Evolutionary conservation across 35 echinoderm and acorn worm genomes (phyloP).

Genomic region (Patiria miniata): DNA sequence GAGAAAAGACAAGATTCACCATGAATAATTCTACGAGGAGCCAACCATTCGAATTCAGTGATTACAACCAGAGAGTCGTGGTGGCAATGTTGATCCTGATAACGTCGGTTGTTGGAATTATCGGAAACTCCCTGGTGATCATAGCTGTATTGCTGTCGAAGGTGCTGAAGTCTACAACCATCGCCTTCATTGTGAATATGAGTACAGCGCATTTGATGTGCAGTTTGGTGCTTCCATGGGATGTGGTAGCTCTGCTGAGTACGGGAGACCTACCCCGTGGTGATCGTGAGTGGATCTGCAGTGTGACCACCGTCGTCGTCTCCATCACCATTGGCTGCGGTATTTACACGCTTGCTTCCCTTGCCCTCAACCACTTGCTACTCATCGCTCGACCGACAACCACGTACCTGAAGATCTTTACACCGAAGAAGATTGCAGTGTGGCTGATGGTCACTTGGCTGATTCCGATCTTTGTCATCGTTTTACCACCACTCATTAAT

Average conservation of each 20-base stretch:
- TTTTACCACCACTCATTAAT: slow-evolving; percentile 66
- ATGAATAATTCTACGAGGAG: no score
- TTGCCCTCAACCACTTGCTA: slow-evolving; percentile 68
- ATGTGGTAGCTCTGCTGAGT: slow-evolving; percentile 70
- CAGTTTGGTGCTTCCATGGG: slow-evolving; percentile 47
- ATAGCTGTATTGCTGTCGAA: slow-evolving; percentile 61
- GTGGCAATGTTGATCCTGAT: slow-evolving; percentile 48
- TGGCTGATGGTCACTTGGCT: slow-evolving; percentile 67
- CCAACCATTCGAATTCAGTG: no score
- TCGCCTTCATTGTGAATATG: slow-evolving; percentile 83
- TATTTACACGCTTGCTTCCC: slow-evolving; percentile 66
- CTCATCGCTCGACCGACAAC: slow-evolving; percentile 42
- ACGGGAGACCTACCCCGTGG: slow-evolving; percentile 52
- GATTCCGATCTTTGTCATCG: slow-evolving; percentile 46
- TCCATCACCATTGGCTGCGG: slow-evolving; percentile 70
- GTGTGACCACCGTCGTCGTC: slow-evolving; percentile 21
- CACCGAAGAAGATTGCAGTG: slow-evolving; percentile 30
- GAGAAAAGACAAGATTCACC: no score
- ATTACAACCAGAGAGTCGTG: slow-evolving; percentile 13
- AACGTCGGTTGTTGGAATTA: slow-evolving; percentile 47
- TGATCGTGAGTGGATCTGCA: slow-evolving; percentile 61
- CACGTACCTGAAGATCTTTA: slow-evolving; percentile 48
- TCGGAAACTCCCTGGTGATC: slow-evolving; percentile 77
- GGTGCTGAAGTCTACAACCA: slow-evolving; percentile 65
- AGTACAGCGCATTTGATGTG: slow-evolving; percentile 70